These are phyloP conservation scores for Rhizomys pruinosus DNA, from an alignment of 2,113 vertebrate species.

Conservation along the genomic window DNA sequence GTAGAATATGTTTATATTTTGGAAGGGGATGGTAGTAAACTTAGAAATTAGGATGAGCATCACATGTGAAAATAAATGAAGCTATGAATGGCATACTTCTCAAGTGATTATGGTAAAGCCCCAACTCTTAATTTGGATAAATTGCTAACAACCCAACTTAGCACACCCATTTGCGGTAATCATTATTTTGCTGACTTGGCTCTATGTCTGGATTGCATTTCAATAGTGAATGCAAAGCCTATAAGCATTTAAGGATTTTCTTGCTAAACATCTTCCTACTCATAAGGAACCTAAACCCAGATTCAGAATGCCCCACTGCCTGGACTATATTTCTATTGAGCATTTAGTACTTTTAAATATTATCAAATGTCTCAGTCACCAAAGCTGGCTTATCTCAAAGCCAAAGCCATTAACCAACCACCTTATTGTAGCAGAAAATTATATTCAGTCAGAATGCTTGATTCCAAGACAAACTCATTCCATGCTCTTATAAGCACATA, in stretches of 20 bases:
- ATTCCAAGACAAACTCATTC: neutral
- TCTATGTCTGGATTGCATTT: constrained; percentile 82
- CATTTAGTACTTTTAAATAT: constrained; percentile 47
- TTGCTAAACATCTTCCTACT: constrained; percentile 68
- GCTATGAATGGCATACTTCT: constrained; percentile 80
- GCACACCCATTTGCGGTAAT: constrained; percentile 71
- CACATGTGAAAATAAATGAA: constrained; percentile 79
- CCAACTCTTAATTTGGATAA: constrained; percentile 81
- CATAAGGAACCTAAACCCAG: constrained; percentile 57
- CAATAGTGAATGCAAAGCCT: constrained; percentile 80
- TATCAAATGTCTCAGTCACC: neutral
- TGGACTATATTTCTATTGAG: constrained; percentile 58
- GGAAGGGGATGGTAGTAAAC: constrained; percentile 76
- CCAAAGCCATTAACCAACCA: constrained; percentile 23
- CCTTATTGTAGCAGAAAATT: constrained; percentile 38
- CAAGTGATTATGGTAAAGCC: constrained; percentile 76
- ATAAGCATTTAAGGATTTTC: constrained; percentile 74
- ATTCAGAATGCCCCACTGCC: constrained; percentile 51
- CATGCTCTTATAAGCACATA: neutral
- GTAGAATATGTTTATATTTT: constrained; percentile 80
- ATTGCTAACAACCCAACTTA: constrained; percentile 77
- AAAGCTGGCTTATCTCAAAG: constrained; percentile 39
- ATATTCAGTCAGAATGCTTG: constrained; percentile 22
- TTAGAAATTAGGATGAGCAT: constrained; percentile 78
- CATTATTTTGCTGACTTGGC: constrained; percentile 80